Base-by-base conservation (phyloP, 2,888 invertebrate species). In the Eupithecia inturbata region DNA sequence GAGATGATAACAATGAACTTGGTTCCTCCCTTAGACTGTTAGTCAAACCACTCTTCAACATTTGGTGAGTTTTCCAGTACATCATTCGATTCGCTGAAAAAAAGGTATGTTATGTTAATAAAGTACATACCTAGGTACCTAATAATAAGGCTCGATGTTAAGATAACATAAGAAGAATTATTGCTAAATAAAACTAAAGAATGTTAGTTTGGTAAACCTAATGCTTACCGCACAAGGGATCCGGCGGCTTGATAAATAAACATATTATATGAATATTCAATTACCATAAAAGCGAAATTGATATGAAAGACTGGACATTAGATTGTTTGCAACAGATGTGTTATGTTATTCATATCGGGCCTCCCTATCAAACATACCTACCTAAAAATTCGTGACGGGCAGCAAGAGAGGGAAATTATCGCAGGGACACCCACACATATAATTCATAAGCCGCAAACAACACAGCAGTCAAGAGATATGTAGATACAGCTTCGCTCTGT, bases 21-120 rank as follows among this genome's bases (percentile, higher is more conserved):
- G 10, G 12, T 57, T 57, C 12, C 57, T 57, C 14, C 57, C 26
- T 53, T 71, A 31, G 2, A 33, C n/a, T 22, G n/a, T 79, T 90
- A 95, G 88, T 95, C 95, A 80, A 97, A 95, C 95, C 97, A 96
- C 88, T 98, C 97, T 89, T 98, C 98, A 19, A 97, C 97, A 86
- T 97, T 97, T 0, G 97, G 97, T 0, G 97, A 97, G 76, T 97
- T 97, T 88, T 98, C 97, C 88, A 97, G 91, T 80, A 97, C 95
- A 87, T 98, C 98, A 88, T 97, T 97, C 16, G 97, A 97, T 91
- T 97, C 97, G 90, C 97, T 98, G 92, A 78, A 96, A 95, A 84
- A 89, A 85, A 83, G 83, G 79, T 77, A 78, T 68, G 31, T 66
- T n/a, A 39, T 14, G 28, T 66, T 66, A 39, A 3, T 6, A n/a